phyloP scores from a whole-genome alignment of 2,888 invertebrate species.

The Dryadula phaetusa region DNA sequence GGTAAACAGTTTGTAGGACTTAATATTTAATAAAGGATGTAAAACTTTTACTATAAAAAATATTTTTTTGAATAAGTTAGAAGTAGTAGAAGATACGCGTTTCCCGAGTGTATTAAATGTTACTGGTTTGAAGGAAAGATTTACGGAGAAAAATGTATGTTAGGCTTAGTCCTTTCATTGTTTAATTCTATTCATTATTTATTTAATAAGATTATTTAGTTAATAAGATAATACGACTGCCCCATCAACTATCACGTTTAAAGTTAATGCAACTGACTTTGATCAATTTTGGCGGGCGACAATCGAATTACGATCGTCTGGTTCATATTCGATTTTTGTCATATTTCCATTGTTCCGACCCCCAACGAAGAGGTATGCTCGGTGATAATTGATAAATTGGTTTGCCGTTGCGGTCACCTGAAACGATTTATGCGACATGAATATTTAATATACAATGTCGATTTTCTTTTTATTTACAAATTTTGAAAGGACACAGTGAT shows the following conservation, averaged over 20 bases:
- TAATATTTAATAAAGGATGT: too few relatives aligned
- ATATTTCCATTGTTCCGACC: constrained; percentile 63
- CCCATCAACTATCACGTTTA: constrained; percentile 81
- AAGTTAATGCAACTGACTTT: constrained; percentile 78
- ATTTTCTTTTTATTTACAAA: constrained; percentile 5
- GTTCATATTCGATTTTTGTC: constrained; percentile 74
- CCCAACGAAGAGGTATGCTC: constrained; percentile 67
- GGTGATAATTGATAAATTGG: constrained; percentile 79
- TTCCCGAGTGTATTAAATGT: too few relatives aligned
- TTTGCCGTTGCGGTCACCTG: constrained; percentile 78
- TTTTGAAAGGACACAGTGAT: not conserved
- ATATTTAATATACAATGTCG: constrained; percentile 13
- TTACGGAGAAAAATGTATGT: not conserved
- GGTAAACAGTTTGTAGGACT: too few relatives aligned
- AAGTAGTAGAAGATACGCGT: too few relatives aligned
- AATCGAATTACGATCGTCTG: constrained; percentile 81
- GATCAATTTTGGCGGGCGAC: constrained; percentile 76
- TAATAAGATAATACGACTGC: constrained; percentile 71
- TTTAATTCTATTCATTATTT: too few relatives aligned
- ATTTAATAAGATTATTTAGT: too few relatives aligned
- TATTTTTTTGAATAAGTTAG: too few relatives aligned
- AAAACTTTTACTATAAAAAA: too few relatives aligned
- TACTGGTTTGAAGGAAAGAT: too few relatives aligned
- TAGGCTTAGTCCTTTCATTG: constrained; percentile 62
- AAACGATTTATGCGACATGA: constrained; percentile 41